A percentile compares a stretch with the other conserved stretches of the same genome.
Conservation (phyloP, 2,888 invertebrate genomes). For the Apantesis nais region DNA sequence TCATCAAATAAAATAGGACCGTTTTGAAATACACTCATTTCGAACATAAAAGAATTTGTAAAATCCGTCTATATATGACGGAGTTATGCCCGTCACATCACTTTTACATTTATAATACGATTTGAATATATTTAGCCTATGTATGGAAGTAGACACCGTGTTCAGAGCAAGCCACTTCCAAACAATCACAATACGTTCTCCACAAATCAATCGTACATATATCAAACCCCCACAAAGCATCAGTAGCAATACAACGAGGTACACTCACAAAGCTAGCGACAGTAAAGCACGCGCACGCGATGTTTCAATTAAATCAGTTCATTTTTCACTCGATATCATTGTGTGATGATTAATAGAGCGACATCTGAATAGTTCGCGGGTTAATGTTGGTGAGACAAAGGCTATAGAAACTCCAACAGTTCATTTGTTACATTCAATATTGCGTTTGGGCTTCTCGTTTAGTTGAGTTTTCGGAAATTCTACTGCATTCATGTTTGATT, state of each 20-base stretch:
- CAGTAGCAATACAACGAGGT: slow-evolving; percentile 12
- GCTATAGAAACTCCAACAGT: slow-evolving; percentile 10
- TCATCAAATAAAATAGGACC: too few relatives aligned
- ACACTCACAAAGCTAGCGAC: slow-evolving; percentile 14
- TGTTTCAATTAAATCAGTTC: slow-evolving; percentile 51
- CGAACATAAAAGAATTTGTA: too few relatives aligned
- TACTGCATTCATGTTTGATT: not conserved
- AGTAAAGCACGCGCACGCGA: slow-evolving; percentile 39
- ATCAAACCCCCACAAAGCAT: slow-evolving; percentile 10
- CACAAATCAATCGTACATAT: slow-evolving; percentile 7
- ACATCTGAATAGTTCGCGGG: slow-evolving; percentile 38
- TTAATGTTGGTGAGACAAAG: slow-evolving; percentile 31
- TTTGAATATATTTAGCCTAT: too few relatives aligned
- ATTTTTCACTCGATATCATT: slow-evolving; percentile 53
- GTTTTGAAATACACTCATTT: too few relatives aligned
- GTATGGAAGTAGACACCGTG: too few relatives aligned
- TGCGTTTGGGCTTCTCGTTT: not conserved
- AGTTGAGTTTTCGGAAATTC: not conserved
- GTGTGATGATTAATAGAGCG: slow-evolving; percentile 42
- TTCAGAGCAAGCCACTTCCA: too few relatives aligned
- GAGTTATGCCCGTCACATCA: too few relatives aligned
- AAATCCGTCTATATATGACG: too few relatives aligned
- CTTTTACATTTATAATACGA: too few relatives aligned
- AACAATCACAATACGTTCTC: not conserved
- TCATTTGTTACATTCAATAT: slow-evolving; percentile 10